Percentiles rank a stretch among this genome's conserved stretches.
phyloP scores from a whole-genome alignment of 2,888 invertebrate species.

The Drosophila pseudotakahashii region DNA sequence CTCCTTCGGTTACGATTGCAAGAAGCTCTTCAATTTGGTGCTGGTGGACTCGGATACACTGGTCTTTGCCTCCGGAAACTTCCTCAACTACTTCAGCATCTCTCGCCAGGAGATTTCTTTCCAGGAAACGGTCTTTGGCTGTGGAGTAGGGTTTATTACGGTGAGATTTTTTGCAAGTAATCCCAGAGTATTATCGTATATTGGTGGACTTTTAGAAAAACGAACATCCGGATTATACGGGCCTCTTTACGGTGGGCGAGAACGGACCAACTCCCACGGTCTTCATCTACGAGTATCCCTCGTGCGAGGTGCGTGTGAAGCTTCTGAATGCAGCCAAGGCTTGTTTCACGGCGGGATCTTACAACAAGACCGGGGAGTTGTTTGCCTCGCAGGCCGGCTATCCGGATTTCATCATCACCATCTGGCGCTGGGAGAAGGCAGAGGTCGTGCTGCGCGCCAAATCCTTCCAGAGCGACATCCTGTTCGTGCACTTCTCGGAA shows the following conservation, averaged over 20 bases:
- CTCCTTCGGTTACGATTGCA: constrained; percentile 95
- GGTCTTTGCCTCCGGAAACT: constrained; percentile 92
- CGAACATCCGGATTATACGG: constrained; percentile 86
- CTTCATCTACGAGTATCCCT: constrained; percentile 93
- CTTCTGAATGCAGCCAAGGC: constrained; percentile 90
- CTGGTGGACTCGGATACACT: constrained; percentile 90
- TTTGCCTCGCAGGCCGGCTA: constrained; percentile 90
- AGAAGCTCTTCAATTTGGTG: constrained; percentile 91
- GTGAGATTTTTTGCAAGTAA: constrained; percentile 84
- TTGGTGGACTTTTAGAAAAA: constrained; percentile 85
- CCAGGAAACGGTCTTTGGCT: constrained; percentile 90
- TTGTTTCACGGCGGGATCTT: constrained; percentile 90
- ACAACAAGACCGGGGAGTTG: constrained; percentile 92
- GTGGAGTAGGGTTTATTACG: constrained; percentile 92
- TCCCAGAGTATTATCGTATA: not conserved
- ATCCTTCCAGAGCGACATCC: constrained; percentile 93
- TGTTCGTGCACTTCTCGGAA: constrained; percentile 91
- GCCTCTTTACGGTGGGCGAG: constrained; percentile 93
- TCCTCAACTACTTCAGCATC: constrained; percentile 90
- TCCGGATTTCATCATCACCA: constrained; percentile 94
- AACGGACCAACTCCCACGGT: constrained; percentile 90
- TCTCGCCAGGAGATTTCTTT: constrained; percentile 88
- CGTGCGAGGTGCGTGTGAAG: constrained; percentile 89
- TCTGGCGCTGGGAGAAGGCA: constrained; percentile 94
- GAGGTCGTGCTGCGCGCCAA: constrained; percentile 91